Percentiles rank a stretch among this genome's conserved stretches.
These are phyloP conservation scores for Gymnocephalus cernua DNA, from an alignment of 2,113 vertebrate species.

Conservation along the genomic window DNA sequence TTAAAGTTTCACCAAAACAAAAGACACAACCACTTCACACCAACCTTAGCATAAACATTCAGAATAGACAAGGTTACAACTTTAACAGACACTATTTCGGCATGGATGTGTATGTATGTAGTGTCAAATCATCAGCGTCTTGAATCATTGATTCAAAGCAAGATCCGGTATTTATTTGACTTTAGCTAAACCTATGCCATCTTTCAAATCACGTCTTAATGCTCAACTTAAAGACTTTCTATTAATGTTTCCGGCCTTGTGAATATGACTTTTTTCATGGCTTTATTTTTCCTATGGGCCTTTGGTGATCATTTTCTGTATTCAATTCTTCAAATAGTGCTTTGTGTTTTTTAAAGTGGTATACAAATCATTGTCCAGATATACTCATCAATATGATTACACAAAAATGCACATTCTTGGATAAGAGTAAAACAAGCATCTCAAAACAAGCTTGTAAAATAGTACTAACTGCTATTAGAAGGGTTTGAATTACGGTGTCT, in stretches of 20 bases:
- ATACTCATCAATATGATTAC: neutral
- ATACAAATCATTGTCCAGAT: neutral
- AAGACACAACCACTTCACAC: neutral
- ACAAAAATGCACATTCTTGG: neutral
- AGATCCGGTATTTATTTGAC: neutral
- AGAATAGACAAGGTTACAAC: neutral
- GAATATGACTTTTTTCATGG: neutral
- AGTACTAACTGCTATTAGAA: neutral
- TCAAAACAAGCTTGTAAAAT: neutral
- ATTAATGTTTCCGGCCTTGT: neutral
- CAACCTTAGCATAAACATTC: neutral
- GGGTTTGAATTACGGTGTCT: neutral
- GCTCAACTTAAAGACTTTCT: neutral
- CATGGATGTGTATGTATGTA: neutral
- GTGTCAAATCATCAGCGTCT: neutral
- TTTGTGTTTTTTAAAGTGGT: neutral
- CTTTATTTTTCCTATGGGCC: too few relatives aligned
- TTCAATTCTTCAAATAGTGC: neutral
- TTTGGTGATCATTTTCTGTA: neutral
- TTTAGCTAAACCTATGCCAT: neutral
- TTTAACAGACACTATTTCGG: neutral
- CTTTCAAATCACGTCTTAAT: neutral
- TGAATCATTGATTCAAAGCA: neutral
- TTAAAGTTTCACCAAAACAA: constrained; percentile 11
- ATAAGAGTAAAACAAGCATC: neutral